These are phyloP conservation scores for Drosophila suboccidentalis DNA, from an alignment of 2,888 invertebrate species.

Conservation along the genomic window DNA sequence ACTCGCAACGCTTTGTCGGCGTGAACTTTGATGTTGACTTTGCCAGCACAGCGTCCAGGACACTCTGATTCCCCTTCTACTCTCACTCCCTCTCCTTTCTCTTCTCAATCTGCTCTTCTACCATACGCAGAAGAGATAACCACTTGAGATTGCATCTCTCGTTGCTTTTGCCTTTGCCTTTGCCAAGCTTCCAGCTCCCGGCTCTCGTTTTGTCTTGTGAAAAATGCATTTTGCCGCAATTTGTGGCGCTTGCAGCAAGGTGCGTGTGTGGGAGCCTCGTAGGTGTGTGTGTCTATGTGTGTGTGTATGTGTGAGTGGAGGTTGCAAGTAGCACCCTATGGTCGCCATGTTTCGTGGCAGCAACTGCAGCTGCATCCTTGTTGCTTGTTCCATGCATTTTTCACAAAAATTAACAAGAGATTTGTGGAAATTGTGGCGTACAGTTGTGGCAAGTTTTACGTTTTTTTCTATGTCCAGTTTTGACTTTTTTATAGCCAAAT, in stretches of 20 bases:
- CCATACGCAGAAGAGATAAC: constrained; percentile 69
- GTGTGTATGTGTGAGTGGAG: constrained; percentile 3
- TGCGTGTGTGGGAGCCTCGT: constrained; percentile 6
- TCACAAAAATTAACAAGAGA: constrained; percentile 57
- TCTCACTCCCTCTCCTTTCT: background rate
- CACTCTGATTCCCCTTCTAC: background rate
- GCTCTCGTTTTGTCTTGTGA: constrained; percentile 60
- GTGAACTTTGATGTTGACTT: constrained; percentile 82
- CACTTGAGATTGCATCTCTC: constrained; percentile 80
- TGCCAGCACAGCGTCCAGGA: constrained; percentile 47
- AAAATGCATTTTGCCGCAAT: constrained; percentile 80
- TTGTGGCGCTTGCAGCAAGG: constrained; percentile 54
- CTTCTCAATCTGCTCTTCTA: background rate
- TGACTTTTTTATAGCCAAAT: background rate
- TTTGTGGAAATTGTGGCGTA: constrained; percentile 46
- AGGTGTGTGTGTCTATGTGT: constrained; percentile 1
- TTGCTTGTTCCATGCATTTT: constrained; percentile 36
- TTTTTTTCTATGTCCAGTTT: constrained; percentile 2
- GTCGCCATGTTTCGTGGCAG: constrained; percentile 23
- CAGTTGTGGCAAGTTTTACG: constrained; percentile 27
- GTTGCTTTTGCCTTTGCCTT: constrained; percentile 32
- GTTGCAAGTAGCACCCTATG: constrained; percentile 28
- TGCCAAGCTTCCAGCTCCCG: constrained; percentile 6
- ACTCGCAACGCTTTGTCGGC: constrained; percentile 81
- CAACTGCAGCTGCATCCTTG: constrained; percentile 46